phyloP scores from a whole-genome alignment of 2,888 invertebrate genomes.

The Stomorhina lunata region DNA sequence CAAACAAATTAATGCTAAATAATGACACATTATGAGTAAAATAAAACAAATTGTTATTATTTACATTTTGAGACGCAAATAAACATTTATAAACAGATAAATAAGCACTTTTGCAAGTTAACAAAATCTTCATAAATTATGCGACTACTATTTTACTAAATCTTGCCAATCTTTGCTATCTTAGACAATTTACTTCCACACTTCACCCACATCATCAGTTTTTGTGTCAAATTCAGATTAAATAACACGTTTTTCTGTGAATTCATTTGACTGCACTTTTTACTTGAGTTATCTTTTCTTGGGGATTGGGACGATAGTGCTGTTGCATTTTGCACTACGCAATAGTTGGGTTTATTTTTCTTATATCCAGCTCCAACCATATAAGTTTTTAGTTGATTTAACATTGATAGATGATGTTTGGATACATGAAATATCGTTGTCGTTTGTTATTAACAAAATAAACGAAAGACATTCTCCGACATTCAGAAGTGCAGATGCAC shows the following conservation, averaged over 20 bases:
- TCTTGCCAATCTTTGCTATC: not conserved
- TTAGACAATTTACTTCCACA: constrained; percentile 2
- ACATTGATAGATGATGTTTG: constrained; percentile 60
- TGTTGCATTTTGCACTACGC: constrained; percentile 22
- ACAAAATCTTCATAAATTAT: not conserved
- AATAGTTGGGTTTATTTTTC: constrained; percentile 38
- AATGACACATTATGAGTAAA: not conserved
- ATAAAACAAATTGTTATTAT: not conserved
- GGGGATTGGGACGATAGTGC: not conserved
- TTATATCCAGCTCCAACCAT: not conserved
- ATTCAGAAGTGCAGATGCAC: no score
- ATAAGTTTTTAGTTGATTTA: constrained; percentile 39
- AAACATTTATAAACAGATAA: constrained; percentile 7
- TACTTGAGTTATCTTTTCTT: not conserved
- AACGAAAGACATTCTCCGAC: no score
- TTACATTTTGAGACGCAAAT: constrained; percentile 18
- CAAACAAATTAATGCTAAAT: constrained; percentile 27
- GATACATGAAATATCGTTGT: constrained; percentile 60
- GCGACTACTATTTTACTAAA: not conserved
- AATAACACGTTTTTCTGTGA: constrained; percentile 25
- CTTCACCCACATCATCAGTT: constrained; percentile 51
- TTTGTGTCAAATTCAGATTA: constrained; percentile 43
- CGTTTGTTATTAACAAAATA: no score
- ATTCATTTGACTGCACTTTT: constrained; percentile 22
- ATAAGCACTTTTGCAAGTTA: not conserved